Evolutionary conservation across 2,113 vertebrate genomes (phyloP).

Genomic region (Pluvianellus socialis): DNA sequence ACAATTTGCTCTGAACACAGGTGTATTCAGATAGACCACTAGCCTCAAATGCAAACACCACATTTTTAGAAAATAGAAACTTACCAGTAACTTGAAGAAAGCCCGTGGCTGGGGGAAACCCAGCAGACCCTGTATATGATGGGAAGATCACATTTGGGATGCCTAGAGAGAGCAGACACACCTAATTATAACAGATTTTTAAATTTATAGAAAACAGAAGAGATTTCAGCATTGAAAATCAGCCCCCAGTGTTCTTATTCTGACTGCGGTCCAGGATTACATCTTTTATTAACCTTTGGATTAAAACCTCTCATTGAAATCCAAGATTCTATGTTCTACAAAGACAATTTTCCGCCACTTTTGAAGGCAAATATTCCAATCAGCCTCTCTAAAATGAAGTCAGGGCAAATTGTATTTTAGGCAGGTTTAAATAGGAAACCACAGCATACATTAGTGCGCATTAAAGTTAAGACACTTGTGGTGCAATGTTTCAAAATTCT

Average conservation of each 20-base stretch:
- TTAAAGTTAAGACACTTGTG: neutral
- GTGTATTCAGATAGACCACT: neutral
- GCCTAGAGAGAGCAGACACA: constrained; percentile 60
- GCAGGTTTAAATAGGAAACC: neutral
- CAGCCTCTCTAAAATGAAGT: neutral
- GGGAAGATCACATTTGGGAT: constrained; percentile 73
- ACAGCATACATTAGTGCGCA: neutral
- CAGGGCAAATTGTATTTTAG: neutral
- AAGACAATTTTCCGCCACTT: neutral
- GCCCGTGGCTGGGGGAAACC: constrained; percentile 71
- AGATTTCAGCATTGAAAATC: neutral
- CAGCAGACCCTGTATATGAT: constrained; percentile 72
- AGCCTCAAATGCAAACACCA: neutral
- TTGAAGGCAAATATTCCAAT: neutral
- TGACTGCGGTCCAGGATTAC: neutral
- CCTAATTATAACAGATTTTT: neutral
- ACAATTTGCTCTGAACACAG: neutral
- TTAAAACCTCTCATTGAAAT: neutral
- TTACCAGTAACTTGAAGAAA: constrained; percentile 77
- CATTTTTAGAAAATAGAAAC: neutral
- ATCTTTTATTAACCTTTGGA: fast-evolving
- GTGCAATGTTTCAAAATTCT: neutral
- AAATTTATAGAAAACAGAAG: neutral
- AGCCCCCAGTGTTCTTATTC: neutral
- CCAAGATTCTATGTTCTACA: neutral